Evolutionary conservation across 1,140 invertebrate species (phyloP), one percentile per base, ranked within the genome.

Genomic region (Alviniconcha marisindica): DNA sequence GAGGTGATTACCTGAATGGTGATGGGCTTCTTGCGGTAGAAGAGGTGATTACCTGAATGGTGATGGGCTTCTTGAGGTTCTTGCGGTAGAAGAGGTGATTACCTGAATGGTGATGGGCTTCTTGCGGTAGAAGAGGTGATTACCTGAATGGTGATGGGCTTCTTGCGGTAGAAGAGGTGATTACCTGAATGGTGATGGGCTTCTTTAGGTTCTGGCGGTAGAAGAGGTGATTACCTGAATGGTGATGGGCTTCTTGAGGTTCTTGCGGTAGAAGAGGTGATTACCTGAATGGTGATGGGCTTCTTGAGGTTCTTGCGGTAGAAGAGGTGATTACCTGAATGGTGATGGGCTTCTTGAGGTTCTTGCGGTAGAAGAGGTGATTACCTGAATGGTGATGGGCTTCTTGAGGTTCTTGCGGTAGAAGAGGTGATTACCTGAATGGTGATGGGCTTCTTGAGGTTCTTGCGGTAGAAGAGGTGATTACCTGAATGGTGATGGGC

Each of bases 31-130:
- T 78, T 89, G 56, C 92, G 87, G 86, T 89, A 93, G 88, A 93
- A 93, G 10, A 93, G 82, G 38, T 10, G 44, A 48, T 78, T 84
- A 93, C 93, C 89, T 93, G 89, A 54, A 93, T 87, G 78, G 89
- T 90, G 28, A 93, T 85, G 0, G 92, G 92, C 33, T 88, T 89
- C 44, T 88, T 90, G 31, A 87, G 38, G 54, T 90, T 89, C 78
- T 78, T 89, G 56, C 92, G 87, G 86, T 89, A 93, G 88, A 93
- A 93, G 10, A 93, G 82, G 38, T n/a, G n/a, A n/a, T n/a, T n/a
- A n/a, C n/a, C n/a, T n/a, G n/a, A 38, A 1, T 74, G 33, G 5
- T 10, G 7, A 74, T 18, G 15, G 14, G 15, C 1, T 0, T 18
- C 40, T 74, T 36, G 2, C 31, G 40, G n/a, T 28, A 36, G n/a